Base-by-base conservation (phyloP, 1,140 invertebrate genomes). In the Neotoxoptera formosana region DNA sequence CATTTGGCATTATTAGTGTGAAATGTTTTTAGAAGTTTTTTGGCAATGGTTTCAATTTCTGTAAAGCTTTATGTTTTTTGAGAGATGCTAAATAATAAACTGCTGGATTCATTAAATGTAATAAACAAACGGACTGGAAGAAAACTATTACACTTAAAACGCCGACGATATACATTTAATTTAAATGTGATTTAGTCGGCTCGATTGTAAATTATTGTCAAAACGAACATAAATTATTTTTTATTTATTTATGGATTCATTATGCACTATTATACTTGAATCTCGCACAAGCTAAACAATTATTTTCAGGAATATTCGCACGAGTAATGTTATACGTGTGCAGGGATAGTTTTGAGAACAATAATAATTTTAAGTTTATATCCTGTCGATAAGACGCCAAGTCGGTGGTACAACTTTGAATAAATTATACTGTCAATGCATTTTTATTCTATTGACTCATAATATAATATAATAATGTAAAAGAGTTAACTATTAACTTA, bases 1-100 rank as follows among this genome's bases (percentile, higher is more conserved):
- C 41, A 23, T 67, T 67, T 45, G 53, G 56, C 53, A 9, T 45
- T 60, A 67, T 90, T 60, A 90, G 89, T n/a, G 25, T n/a, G 53
- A 90, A 67, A 90, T 67, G 89, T 90, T 90, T 67, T 89, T 17
- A 45, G 67, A 90, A 67, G 36, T 90, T 90, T 90, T 90, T 90
- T 90, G 89, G 89, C 89, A 60, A 30, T 7, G 25, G 53, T 90
- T 90, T 90, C 41, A 36, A 67, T 60, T 67, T 90, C 25, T 11
- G 23, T 20, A 25, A 30, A 30, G 53, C 89, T 90, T 47, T 90
- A 67, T 90, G 6, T 47, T 67, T 67, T 90, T 67, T 30, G 8
- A 45, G 25, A 60, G 41, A 90, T 34, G 25, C 89, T 67, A 67
- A 90, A 90, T 90, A 67, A 60, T 90, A 67, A 60, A 90, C 36